Evolutionary conservation across 2,113 vertebrate genomes (phyloP).

Genomic region (Lagopus leucura): DNA sequence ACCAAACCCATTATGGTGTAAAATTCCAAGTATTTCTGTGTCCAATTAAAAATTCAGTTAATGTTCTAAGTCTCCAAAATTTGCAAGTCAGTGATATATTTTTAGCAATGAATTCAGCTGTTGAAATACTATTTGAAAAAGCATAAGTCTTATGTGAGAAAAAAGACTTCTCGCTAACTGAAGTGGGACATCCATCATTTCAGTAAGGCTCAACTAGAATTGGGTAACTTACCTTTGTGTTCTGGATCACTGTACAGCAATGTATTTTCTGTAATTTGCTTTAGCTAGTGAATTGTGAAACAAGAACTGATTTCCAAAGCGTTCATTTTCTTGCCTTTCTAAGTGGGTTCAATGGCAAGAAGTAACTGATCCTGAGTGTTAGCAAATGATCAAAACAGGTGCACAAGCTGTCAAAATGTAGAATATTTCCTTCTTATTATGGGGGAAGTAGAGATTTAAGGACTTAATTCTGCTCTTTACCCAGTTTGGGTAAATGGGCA

Average conservation of each 20-base stretch:
- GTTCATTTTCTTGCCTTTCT: not conserved
- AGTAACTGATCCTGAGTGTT: not conserved
- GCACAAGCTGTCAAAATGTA: not conserved
- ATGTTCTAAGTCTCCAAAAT: not conserved
- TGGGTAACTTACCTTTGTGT: not conserved
- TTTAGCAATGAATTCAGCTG: not conserved
- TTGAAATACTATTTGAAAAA: not conserved
- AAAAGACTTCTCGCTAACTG: not conserved
- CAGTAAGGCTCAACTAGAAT: not conserved
- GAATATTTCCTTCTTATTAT: not conserved
- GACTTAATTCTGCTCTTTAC: not conserved
- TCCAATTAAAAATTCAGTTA: not conserved
- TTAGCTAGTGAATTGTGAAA: not conserved
- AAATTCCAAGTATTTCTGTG: not conserved
- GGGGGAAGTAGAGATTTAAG: not conserved
- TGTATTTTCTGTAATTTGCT: not conserved
- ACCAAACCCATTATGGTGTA: not conserved
- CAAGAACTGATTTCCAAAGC: not conserved
- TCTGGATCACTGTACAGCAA: conserved; percentile 22
- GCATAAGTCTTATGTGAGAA: not conserved
- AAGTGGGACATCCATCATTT: not conserved
- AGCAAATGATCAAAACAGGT: conserved; percentile 11
- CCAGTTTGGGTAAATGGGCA: not conserved
- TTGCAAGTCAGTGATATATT: not conserved
- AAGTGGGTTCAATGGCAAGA: not conserved